Evolutionary conservation across 2,113 vertebrate genomes (phyloP).

Genomic region (Salvelinus fontinalis): DNA sequence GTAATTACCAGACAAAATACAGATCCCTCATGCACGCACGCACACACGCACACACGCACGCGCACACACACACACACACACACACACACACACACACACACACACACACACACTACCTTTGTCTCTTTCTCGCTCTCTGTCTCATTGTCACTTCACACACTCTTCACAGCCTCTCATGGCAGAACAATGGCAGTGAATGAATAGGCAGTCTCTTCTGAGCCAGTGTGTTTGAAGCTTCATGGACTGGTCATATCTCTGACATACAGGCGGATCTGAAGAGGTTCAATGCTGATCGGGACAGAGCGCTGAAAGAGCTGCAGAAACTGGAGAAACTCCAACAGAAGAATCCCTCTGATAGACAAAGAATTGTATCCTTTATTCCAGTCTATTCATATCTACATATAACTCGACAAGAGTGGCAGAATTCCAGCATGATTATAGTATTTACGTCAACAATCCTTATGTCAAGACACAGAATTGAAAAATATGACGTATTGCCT

Average conservation of each 20-base stretch:
- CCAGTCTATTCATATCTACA: too few relatives aligned
- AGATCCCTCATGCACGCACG: neutral
- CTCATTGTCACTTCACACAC: neutral
- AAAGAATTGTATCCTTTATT: slow-evolving; percentile 80
- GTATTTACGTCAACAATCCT: too few relatives aligned
- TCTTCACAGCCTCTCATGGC: slow-evolving; percentile 2
- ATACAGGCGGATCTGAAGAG: slow-evolving; percentile 81
- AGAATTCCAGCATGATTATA: neutral
- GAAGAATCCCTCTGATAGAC: slow-evolving; percentile 75
- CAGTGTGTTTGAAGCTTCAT: slow-evolving; percentile 7
- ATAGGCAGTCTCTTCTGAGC: neutral
- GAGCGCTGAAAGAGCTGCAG: slow-evolving; percentile 81
- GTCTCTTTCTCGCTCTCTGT: too few relatives aligned
- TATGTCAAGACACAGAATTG: too few relatives aligned
- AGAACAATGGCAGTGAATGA: neutral
- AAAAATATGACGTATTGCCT: too few relatives aligned
- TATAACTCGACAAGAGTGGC: too few relatives aligned
- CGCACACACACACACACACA: neutral
- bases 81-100: neutral
- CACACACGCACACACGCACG: neutral
- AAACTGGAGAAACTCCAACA: slow-evolving; percentile 76
- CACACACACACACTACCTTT: neutral
- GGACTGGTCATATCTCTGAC: slow-evolving; percentile 3
- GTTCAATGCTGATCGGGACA: slow-evolving; percentile 71
- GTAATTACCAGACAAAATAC: neutral